Percentiles rank a stretch among this genome's conserved stretches.
phyloP scores from a whole-genome alignment of 1,140 invertebrate species.

The Matsumurasca onukii region DNA sequence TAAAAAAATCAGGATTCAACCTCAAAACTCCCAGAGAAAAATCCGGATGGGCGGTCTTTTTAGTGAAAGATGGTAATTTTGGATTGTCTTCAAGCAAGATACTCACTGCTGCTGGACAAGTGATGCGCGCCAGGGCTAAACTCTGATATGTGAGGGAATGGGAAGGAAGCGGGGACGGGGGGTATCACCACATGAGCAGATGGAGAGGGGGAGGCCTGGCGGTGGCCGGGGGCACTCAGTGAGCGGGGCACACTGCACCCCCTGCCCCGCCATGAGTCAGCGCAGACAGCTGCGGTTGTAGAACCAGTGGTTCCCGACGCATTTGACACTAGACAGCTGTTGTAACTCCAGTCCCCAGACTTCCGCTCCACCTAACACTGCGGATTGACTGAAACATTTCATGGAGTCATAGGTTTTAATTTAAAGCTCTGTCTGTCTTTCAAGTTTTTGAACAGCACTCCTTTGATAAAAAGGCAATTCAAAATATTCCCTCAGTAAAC shows the following conservation, averaged over 20 bases:
- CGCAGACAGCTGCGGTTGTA: conserved; percentile 43
- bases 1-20: too few species aligned
- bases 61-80: too few species aligned
- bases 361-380: conserved; percentile 46
- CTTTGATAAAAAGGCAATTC: too few species aligned
- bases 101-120: conserved; percentile 64
- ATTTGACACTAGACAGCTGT: conserved; percentile 38
- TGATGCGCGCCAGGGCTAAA: conserved; percentile 54
- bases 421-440: too few species aligned
- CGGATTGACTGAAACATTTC: conserved; percentile 41
- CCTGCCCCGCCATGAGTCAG: conserved; percentile 33
- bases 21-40: too few species aligned
- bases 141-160: conserved; percentile 55
- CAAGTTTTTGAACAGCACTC: too few species aligned
- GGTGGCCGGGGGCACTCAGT: conserved; percentile 37
- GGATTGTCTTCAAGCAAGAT: too few species aligned
- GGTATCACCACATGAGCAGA: conserved; percentile 25
- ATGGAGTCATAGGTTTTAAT: conserved; percentile 18
- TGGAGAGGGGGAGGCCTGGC: conserved; percentile 35
- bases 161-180: conserved; percentile 37
- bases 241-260: conserved; percentile 36
- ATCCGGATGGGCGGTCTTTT: too few species aligned
- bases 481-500: conserved; percentile 30
- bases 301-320: conserved; percentile 45
- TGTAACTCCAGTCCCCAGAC: conserved; percentile 42